Conservation (phyloP, 2,888 invertebrate species). For the Tetragnatha montana region DNA sequence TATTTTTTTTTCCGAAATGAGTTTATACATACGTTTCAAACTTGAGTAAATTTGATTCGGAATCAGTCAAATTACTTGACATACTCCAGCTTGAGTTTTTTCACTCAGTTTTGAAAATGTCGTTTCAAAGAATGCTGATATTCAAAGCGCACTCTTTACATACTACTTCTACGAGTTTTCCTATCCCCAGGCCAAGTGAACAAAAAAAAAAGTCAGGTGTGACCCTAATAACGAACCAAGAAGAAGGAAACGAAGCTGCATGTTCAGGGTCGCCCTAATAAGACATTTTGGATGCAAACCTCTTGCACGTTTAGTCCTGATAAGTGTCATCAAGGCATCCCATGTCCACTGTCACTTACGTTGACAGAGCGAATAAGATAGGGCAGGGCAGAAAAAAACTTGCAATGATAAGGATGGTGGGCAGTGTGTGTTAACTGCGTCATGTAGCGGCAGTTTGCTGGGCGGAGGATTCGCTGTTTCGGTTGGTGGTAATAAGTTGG, state of each 20-base stretch:
- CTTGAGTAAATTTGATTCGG: no score
- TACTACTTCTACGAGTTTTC: neutral
- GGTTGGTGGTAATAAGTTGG: constrained; percentile 54
- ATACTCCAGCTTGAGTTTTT: no score
- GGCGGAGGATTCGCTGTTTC: constrained; percentile 16
- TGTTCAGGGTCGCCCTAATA: constrained; percentile 50
- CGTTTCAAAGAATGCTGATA: neutral
- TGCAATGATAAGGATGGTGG: constrained; percentile 9
- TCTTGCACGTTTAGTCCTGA: constrained; percentile 57
- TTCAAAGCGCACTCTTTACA: neutral
- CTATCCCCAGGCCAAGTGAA: neutral
- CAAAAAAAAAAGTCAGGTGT: constrained; percentile 52
- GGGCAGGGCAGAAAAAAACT: constrained; percentile 23
- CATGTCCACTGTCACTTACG: constrained; percentile 56
- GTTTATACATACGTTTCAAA: no score
- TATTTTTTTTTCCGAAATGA: no score
- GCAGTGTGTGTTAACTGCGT: constrained; percentile 55
- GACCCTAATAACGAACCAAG: constrained; percentile 42
- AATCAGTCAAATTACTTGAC: no score
- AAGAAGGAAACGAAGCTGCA: neutral
- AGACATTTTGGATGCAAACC: constrained; percentile 63
- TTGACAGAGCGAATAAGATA: constrained; percentile 66
- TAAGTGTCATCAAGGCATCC: constrained; percentile 58
- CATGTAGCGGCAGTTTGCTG: constrained; percentile 42
- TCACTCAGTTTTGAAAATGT: neutral